Evolutionary conservation across 2,797 vertebrate species (phyloP).

Genomic region (Lepilemur septentrionalis): DNA sequence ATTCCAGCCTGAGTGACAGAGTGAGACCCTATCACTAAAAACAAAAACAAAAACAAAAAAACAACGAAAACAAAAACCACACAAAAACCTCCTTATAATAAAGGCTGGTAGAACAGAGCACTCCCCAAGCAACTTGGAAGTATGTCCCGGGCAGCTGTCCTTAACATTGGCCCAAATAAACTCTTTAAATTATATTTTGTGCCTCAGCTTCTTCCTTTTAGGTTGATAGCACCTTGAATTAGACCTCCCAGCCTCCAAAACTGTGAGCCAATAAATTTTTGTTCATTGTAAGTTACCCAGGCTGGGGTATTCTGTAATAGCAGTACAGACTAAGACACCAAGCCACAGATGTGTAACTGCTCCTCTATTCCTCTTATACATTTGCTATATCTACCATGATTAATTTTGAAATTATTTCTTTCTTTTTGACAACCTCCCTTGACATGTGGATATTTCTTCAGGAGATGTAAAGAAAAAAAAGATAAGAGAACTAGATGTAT

Average conservation of each 20-base stretch:
- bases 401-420: background rate
- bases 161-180: background rate
- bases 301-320: background rate
- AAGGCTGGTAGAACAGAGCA: too few species aligned
- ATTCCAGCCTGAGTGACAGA: too few species aligned
- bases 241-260: background rate
- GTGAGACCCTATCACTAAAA: too few species aligned
- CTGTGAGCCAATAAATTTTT: background rate
- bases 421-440: background rate
- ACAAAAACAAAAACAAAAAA: too few species aligned
- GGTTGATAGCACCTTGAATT: background rate
- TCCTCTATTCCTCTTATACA: too few species aligned
- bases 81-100: too few species aligned
- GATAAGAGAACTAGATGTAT: background rate
- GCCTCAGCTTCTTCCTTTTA: background rate
- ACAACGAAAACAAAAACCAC: too few species aligned
- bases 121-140: background rate
- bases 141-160: background rate
- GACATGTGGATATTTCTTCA: background rate
- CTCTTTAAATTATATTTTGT: background rate
- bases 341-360: rapidly evolving
- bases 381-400: background rate
- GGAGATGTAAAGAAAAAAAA: background rate
- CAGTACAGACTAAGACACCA: background rate
- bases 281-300: background rate